Percentiles rank a stretch among this genome's conserved stretches.
Evolutionary conservation across 2,113 vertebrate species (phyloP).

Genomic region (Arenaria interpres): DNA sequence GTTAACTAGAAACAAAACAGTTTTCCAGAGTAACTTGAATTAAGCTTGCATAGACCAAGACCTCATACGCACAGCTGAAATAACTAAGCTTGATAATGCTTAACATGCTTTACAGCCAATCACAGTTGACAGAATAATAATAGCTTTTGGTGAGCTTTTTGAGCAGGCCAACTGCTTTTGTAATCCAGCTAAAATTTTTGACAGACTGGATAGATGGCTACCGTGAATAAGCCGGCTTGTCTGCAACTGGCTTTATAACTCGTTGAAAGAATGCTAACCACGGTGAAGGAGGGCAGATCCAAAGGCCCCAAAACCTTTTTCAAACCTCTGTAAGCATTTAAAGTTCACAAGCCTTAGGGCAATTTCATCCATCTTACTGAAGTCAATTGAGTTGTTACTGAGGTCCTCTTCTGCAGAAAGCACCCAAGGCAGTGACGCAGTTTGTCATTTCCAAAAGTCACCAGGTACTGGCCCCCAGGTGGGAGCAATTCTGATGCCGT

Average conservation of each 20-base stretch:
- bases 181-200: background rate
- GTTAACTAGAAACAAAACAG: background rate
- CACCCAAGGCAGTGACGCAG: rapidly evolving
- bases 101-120: background rate
- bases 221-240: background rate
- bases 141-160: background rate
- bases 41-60: background rate
- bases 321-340: background rate
- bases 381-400: background rate
- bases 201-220: background rate
- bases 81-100: background rate
- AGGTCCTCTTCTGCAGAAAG: background rate
- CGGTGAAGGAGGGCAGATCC: background rate
- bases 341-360: background rate
- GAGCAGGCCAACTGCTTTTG: background rate
- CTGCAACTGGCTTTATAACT: background rate
- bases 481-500: background rate
- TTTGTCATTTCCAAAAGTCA: background rate
- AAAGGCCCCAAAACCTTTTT: background rate
- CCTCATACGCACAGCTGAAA: background rate
- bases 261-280: background rate
- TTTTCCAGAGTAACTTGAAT: background rate
- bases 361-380: background rate
- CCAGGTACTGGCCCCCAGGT: background rate
- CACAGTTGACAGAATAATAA: background rate